Percentiles rank a stretch among this genome's conserved stretches.
Evolutionary conservation across 2,888 invertebrate species (phyloP).

Genomic region (Noctuana brunneofusca): DNA sequence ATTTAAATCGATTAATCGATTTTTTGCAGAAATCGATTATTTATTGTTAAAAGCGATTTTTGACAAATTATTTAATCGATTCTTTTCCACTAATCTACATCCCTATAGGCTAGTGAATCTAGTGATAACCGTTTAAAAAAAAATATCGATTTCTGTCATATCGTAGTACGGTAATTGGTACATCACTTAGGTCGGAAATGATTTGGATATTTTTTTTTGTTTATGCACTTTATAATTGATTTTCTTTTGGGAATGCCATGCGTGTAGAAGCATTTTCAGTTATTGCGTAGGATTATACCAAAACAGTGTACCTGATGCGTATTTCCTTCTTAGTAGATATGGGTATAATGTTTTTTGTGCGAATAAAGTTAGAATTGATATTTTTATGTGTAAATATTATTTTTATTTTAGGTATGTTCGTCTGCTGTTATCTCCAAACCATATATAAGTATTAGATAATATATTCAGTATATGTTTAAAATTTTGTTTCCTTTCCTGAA

Average conservation of each 20-base stretch:
- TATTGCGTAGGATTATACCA: slow-evolving; percentile 36
- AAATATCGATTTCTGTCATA: neutral
- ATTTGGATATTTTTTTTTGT: neutral
- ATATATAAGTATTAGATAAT: too few relatives aligned
- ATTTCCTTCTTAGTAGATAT: slow-evolving; percentile 40
- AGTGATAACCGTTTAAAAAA: neutral
- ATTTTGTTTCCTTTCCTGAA: too few relatives aligned
- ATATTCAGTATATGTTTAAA: too few relatives aligned
- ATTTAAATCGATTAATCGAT: too few relatives aligned
- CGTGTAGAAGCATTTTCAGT: neutral
- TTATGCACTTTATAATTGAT: neutral
- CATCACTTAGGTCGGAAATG: neutral
- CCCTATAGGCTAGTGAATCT: too few relatives aligned
- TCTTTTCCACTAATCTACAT: too few relatives aligned
- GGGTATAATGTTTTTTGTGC: slow-evolving; percentile 14
- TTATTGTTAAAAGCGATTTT: too few relatives aligned
- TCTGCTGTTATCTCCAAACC: too few relatives aligned
- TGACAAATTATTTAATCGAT: too few relatives aligned
- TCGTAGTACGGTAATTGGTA: neutral
- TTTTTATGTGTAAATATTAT: neutral
- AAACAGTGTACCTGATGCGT: slow-evolving; percentile 50
- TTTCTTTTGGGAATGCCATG: neutral
- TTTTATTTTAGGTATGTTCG: neutral
- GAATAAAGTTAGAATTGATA: slow-evolving; percentile 9
- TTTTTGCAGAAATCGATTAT: too few relatives aligned